Evolutionary conservation across 2,113 vertebrate genomes (phyloP).

Genomic region (Sprattus sprattus): DNA sequence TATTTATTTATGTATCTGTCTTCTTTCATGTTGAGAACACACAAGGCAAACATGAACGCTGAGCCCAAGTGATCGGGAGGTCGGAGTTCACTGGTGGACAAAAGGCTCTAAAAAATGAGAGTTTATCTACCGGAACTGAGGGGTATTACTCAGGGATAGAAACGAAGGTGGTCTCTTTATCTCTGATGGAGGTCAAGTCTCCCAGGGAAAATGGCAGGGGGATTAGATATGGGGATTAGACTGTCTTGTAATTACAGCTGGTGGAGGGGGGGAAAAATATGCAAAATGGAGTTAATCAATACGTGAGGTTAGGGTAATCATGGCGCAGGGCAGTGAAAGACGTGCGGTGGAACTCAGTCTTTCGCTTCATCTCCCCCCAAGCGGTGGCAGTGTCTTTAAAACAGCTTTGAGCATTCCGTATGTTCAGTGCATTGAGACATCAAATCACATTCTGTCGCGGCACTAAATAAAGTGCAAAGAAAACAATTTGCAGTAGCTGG

Average conservation of each 20-base stretch:
- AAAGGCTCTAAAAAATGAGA: conserved; percentile 45
- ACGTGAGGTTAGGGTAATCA: conserved; percentile 64
- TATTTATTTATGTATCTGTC: neutral
- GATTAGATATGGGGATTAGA: conserved; percentile 67
- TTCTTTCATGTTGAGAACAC: neutral
- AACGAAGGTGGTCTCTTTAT: conserved; percentile 65
- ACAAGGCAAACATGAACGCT: conserved; percentile 31
- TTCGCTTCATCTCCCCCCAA: conserved; percentile 35
- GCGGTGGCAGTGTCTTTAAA: conserved; percentile 41
- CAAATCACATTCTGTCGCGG: neutral
- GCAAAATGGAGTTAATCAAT: conserved; percentile 60
- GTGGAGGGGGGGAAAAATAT: conserved; percentile 54
- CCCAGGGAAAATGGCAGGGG: conserved; percentile 57
- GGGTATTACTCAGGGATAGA: conserved; percentile 43
- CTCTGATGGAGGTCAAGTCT: conserved; percentile 66
- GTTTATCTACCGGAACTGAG: conserved; percentile 56
- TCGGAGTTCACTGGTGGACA: conserved; percentile 39
- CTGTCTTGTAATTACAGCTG: conserved; percentile 62
- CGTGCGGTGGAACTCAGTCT: conserved; percentile 57
- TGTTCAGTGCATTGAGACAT: neutral
- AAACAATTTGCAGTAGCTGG: neutral
- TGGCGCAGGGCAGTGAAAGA: conserved; percentile 50
- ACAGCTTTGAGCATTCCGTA: conserved; percentile 40
- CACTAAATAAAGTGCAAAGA: neutral
- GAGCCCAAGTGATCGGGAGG: conserved; percentile 33